These are phyloP conservation scores for Balaenoptera acutorostrata DNA, from an alignment of 2,113 vertebrate genomes.

Conservation along the genomic window DNA sequence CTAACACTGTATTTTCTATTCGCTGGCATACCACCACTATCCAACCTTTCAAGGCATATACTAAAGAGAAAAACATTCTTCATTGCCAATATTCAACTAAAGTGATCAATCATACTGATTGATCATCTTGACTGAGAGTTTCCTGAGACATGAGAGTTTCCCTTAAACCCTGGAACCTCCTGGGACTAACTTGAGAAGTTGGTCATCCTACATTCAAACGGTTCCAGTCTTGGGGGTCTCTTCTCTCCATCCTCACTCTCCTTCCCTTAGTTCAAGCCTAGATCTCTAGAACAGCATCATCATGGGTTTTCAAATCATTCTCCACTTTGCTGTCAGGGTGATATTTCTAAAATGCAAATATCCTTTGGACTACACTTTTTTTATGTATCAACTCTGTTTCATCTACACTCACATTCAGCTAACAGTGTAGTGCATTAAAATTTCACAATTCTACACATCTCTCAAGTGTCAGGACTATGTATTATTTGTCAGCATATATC, in stretches of 20 bases:
- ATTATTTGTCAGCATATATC: neutral
- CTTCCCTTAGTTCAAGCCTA: neutral
- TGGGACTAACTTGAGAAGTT: neutral
- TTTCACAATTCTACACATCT: neutral
- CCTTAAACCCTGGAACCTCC: too few species aligned
- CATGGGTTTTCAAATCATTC: neutral
- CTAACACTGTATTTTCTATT: neutral
- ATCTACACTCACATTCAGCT: neutral
- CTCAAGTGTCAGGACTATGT: neutral
- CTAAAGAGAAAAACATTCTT: neutral
- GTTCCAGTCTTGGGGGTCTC: neutral
- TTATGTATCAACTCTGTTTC: neutral
- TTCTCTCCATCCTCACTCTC: neutral
- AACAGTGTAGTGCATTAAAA: neutral
- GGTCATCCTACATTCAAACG: neutral
- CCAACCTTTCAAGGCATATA: neutral
- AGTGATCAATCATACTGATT: neutral
- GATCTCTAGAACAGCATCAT: neutral
- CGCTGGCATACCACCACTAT: neutral
- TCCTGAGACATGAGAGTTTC: neutral
- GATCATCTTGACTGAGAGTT: neutral
- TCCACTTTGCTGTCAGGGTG: neutral
- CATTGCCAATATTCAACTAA: neutral
- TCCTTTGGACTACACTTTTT: neutral
- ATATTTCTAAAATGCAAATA: neutral